Evolutionary conservation across 2,888 invertebrate species (phyloP).

Genomic region (Drosophila borealis): DNA sequence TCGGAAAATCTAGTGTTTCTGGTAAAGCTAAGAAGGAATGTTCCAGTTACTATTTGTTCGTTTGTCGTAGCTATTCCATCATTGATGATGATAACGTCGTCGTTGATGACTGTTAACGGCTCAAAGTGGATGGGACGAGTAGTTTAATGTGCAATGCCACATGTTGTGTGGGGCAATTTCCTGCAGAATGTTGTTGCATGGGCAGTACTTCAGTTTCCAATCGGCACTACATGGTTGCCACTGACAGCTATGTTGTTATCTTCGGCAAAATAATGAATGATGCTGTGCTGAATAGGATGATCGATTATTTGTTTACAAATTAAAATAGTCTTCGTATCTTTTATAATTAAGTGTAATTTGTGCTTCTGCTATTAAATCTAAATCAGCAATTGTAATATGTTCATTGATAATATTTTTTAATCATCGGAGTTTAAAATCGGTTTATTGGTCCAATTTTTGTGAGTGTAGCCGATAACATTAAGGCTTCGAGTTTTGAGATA

Average conservation of each 20-base stretch:
- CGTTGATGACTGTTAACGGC: background rate
- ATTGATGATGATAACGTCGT: conserved; percentile 2
- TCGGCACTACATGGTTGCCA: background rate
- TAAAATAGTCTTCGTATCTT: background rate
- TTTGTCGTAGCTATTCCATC: background rate
- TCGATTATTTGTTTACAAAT: background rate
- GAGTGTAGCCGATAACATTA: too few relatives aligned
- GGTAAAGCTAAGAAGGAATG: too few relatives aligned
- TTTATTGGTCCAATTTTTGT: too few relatives aligned
- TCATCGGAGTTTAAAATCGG: background rate
- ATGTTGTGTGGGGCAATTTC: background rate
- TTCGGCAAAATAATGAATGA: background rate
- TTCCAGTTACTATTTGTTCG: too few relatives aligned
- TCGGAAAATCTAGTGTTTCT: too few relatives aligned
- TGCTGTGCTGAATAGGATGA: background rate
- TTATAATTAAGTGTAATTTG: background rate
- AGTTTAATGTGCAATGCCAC: too few relatives aligned
- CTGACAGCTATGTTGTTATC: background rate
- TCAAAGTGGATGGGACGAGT: background rate
- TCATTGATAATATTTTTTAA: background rate
- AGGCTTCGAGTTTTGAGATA: too few relatives aligned
- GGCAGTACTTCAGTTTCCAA: background rate
- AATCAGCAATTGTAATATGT: background rate
- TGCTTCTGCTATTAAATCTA: background rate
- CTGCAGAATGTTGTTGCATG: background rate